A percentile compares a stretch with the other conserved stretches of the same genome.
Conservation (phyloP, 2,797 vertebrate species). For the Cheirogaleus major region DNA sequence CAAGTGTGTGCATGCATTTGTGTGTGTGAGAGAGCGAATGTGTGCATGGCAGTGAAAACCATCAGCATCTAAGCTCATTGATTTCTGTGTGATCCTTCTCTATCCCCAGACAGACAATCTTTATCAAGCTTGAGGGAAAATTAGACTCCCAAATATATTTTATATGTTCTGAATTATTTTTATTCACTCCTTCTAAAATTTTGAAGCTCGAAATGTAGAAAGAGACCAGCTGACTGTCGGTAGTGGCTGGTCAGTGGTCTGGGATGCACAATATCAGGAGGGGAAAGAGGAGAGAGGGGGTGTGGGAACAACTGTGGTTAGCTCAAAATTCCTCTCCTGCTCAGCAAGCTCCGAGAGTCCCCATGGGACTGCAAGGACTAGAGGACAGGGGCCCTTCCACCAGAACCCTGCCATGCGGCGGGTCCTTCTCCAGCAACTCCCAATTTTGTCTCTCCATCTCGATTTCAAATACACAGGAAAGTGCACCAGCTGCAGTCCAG, state of each 20-base stretch:
- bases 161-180: neutral
- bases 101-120: neutral
- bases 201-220: neutral
- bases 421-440: neutral
- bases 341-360: too few species aligned
- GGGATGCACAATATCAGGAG: neutral
- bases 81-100: neutral
- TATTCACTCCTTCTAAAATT: neutral
- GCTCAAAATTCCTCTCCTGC: neutral
- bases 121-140: neutral
- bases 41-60: neutral
- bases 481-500: neutral
- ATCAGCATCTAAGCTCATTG: neutral
- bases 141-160: neutral
- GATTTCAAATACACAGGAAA: neutral
- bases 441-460: neutral
- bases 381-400: neutral
- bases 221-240: neutral
- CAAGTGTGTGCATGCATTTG: neutral
- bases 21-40: neutral
- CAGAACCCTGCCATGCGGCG: too few species aligned
- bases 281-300: neutral
- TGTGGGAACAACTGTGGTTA: neutral
- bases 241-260: neutral
- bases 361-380: neutral